Percentiles rank a stretch among this genome's conserved stretches.
These are phyloP conservation scores for Percopsis omiscomaycus DNA, from an alignment of 2,797 vertebrate species.

Conservation along the genomic window DNA sequence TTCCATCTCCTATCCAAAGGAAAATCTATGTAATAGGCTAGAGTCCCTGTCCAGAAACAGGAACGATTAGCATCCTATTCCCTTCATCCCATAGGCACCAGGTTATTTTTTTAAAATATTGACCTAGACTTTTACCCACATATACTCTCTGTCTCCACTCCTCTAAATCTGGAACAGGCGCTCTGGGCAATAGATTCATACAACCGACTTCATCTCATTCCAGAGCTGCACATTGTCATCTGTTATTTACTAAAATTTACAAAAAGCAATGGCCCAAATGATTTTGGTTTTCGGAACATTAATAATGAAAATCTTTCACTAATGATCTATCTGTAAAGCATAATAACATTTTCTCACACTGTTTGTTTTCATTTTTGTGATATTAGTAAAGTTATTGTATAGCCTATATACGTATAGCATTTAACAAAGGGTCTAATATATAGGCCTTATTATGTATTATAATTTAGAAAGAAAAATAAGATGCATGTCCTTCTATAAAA, in stretches of 20 bases:
- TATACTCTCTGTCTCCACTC: conserved; percentile 50
- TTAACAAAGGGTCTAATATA: too few species aligned
- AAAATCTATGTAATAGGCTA: conserved; percentile 2
- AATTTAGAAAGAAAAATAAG: too few species aligned
- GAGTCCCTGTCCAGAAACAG: conserved; percentile 37
- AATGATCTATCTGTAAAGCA: too few species aligned
- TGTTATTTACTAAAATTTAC: conserved; percentile 37
- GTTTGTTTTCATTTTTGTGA: too few species aligned
- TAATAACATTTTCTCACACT: too few species aligned
- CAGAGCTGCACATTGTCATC: conserved; percentile 44
- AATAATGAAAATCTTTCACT: not conserved
- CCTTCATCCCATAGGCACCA: conserved; percentile 45
- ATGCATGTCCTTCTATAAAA: too few species aligned
- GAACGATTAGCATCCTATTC: conserved; percentile 44
- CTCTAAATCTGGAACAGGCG: conserved; percentile 50
- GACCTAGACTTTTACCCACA: conserved; percentile 60
- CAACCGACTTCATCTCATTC: conserved; percentile 45
- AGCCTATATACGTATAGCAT: too few species aligned
- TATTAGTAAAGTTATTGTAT: too few species aligned
- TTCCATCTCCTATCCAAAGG: not conserved
- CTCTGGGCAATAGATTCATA: conserved; percentile 46
- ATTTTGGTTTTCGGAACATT: conserved; percentile 1
- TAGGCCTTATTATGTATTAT: too few species aligned
- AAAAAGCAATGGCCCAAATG: conserved; percentile 16
- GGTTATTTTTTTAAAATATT: conserved; percentile 55